phyloP scores from a whole-genome alignment of 2,888 invertebrate species.

The Clanis bilineata region DNA sequence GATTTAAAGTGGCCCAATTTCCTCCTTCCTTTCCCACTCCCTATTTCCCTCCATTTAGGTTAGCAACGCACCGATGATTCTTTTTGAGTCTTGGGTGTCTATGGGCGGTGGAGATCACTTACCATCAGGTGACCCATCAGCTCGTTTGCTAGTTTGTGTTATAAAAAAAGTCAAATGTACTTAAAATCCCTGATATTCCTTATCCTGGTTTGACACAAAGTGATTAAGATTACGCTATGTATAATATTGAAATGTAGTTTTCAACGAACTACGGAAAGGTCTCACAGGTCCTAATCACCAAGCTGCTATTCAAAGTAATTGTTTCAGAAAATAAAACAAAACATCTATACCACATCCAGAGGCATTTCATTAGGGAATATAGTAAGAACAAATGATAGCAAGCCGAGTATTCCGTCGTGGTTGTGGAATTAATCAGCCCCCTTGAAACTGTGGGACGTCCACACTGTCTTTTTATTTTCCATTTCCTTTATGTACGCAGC shows the following conservation, averaged over 20 bases:
- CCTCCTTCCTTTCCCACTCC: no score
- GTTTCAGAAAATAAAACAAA: constrained; percentile 17
- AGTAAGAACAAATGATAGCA: constrained; percentile 23
- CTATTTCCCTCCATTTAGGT: no score
- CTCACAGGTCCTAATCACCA: neutral
- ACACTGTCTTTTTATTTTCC: constrained; percentile 11
- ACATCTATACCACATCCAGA: neutral
- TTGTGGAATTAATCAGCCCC: constrained; percentile 59
- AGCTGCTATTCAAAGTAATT: neutral
- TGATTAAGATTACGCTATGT: no score
- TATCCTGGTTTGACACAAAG: no score
- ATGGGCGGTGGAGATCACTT: no score
- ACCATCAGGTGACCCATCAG: no score
- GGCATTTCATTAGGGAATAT: constrained; percentile 25
- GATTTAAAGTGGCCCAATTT: no score
- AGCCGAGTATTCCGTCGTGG: constrained; percentile 37
- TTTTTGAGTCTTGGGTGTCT: no score
- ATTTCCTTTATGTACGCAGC: neutral
- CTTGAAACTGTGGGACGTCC: constrained; percentile 24
- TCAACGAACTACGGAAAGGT: neutral
- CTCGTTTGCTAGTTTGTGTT: no score
- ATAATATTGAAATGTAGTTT: neutral
- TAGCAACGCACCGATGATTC: no score
- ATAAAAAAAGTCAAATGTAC: no score
- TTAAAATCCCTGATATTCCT: no score